Percentiles rank a stretch among this genome's conserved stretches.
phyloP scores from a whole-genome alignment of 2,888 invertebrate species.

The Chrysodeixis includens region DNA sequence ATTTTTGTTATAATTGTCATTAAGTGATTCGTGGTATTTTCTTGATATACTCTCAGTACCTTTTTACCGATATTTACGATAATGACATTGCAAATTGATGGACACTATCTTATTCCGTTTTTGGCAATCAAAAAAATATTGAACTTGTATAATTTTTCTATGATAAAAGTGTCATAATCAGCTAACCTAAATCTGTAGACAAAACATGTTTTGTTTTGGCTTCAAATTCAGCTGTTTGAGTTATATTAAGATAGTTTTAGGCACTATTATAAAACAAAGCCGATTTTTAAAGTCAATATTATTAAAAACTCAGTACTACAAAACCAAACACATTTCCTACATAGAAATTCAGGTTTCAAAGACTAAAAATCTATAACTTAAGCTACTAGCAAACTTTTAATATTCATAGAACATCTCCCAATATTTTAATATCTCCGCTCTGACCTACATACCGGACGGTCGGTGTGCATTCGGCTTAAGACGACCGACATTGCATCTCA shows the following conservation, averaged over 20 bases:
- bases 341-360: background rate
- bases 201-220: no score
- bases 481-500: slow-evolving; percentile 50
- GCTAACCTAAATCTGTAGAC: no score
- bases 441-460: slow-evolving; percentile 66
- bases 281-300: no score
- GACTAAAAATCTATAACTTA: slow-evolving; percentile 10
- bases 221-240: no score
- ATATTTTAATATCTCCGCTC: slow-evolving; percentile 67
- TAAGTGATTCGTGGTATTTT: background rate
- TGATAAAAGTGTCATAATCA: no score
- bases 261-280: no score
- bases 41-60: background rate
- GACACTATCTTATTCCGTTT: background rate
- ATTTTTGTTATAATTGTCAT: slow-evolving; percentile 1
- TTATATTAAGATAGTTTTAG: no score
- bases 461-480: slow-evolving; percentile 47
- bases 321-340: background rate
- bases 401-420: slow-evolving; percentile 51
- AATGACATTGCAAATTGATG: background rate
- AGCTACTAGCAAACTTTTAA: slow-evolving; percentile 38
- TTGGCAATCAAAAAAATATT: no score
- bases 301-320: background rate
- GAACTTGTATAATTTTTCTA: no score
- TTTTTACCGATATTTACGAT: background rate